Conservation (phyloP, 2,888 invertebrate species). For the Drosophila paranaensis region DNA sequence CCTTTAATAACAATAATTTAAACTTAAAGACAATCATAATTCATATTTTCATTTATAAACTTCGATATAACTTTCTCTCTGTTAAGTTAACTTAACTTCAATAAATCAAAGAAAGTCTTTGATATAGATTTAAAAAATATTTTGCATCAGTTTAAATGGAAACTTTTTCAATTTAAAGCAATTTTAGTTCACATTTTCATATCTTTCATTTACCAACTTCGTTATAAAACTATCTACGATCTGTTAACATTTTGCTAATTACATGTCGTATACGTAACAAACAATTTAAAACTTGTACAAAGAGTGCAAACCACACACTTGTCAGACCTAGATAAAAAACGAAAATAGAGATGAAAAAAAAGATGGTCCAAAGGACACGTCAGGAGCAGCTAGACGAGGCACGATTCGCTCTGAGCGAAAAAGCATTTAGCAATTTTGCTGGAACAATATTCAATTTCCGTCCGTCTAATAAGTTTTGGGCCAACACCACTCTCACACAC, state of each 20-base stretch:
- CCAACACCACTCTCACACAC: conserved; percentile 26
- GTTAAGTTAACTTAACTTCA: too few relatives aligned
- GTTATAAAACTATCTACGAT: conserved; percentile 1
- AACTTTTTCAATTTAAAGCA: background rate
- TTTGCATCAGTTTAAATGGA: too few relatives aligned
- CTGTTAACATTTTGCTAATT: conserved; percentile 55
- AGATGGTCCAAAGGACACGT: conserved; percentile 33
- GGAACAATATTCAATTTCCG: conserved; percentile 79
- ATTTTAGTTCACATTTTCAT: background rate
- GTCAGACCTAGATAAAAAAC: conserved; percentile 11
- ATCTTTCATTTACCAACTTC: background rate
- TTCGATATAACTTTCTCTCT: too few relatives aligned
- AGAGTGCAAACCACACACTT: conserved; percentile 45
- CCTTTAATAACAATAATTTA: too few relatives aligned
- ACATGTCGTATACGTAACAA: conserved; percentile 53
- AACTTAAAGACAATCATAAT: too few relatives aligned
- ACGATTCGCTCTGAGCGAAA: conserved; percentile 42
- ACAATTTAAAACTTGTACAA: conserved; percentile 55
- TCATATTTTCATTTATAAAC: too few relatives aligned
- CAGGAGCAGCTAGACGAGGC: conserved; percentile 39
- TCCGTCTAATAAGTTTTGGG: conserved; percentile 79
- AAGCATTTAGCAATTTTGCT: conserved; percentile 74
- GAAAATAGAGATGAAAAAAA: conserved; percentile 7
- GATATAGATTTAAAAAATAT: too few relatives aligned
- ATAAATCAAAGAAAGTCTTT: too few relatives aligned